Base-by-base conservation (phyloP, 2,113 vertebrate genomes). In the Gnathonemus longibarbis region DNA sequence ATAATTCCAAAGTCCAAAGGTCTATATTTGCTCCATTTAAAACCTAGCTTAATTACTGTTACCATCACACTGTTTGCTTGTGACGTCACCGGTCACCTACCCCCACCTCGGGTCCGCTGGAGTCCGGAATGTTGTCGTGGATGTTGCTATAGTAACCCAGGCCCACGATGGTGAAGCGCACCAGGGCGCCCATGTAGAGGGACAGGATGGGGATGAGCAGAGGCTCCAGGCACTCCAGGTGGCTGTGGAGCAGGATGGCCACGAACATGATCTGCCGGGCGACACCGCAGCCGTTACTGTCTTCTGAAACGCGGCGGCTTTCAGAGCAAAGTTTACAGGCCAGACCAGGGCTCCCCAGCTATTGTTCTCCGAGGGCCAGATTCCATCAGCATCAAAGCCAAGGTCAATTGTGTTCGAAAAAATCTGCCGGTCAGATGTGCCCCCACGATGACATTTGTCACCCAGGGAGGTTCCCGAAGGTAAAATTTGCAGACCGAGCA, bases 151-250 rank as follows among this genome's bases (percentile, higher is more conserved):
- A 99, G 94, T 99, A 99, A 49, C 97, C 98, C 88, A 99, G 94
- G 91, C 97, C 97, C 86, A 99, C 95, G 0, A 98, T 97, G 93
- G 95, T 98, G 89, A 99, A 99, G 66, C 98, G 97, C 74, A 99
- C 97, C 49, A 99, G 94, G 0, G 98, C 97, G 15, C 98, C 98
- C 97, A 99, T 98, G 90, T 99, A 99, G 86, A 99, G 94, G n/a
- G 98, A 98, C 8, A 99, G 95, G 93, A 99, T 99, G 0, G 98
- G 98, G 93, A 99, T 99, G 85, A 99, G 95, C 48, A 99, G 95
- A 0, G 98, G 98, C 92, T 99, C 98, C 89, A 97, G 95, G 91
- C 98, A 99, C 56, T 99, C 96, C 94, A 99, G 95, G 93, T 98
- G 98, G 92, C 98, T 99, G 93, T 99, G 98, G 89, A 99, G 97